Evolutionary conservation across 2,113 vertebrate species (phyloP), one percentile per base, ranked within the genome.

Genomic region (Globicephala melas): DNA sequence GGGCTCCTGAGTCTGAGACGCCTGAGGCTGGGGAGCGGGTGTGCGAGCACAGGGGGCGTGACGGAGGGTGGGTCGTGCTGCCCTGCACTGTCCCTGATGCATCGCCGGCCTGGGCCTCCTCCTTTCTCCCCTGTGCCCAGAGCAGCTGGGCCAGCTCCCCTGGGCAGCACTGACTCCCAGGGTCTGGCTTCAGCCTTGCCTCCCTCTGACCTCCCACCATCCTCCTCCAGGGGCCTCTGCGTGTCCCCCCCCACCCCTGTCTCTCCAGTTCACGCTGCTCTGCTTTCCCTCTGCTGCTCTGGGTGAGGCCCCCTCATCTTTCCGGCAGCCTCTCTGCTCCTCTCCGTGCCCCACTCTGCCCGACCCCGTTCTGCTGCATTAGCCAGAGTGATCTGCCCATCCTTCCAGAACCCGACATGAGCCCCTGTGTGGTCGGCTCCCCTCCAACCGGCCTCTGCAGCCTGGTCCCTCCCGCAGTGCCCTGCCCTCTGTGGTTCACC

Each of bases 321-420:
- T 6, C 26, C 3, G 2, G 20, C 77, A 8, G 26, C 47, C 50
- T 70, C 31, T 63, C 44, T 14, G 20, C 38, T 60, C 65, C 2
- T 15, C 4, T 47, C 63, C 76, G 33, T 14, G 20, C 38, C 23
- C 65, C 41, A 41, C 6, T n/a, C 63, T 33, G 36, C 97, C 31
- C 98, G 26, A 90, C 77, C 98, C 98, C 60, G 0, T 12, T 31
- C 21, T 33, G 47, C 63, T 44, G 38, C 31, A 14, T 44, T 7
- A 47, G 41, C 62, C 28, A 33, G 79, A 67, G 20, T 12, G 41
- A 50, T 50, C 47, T 2, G 7, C 47, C 47, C 41, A 50, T 47
- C 41, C 53, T 65, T 63, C 23, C 4, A 15, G 50, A 71, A 55
- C 50, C 18, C 23, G 28, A 23, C 28, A 4, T 55, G 31, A 38